phyloP scores from a whole-genome alignment of 2,797 vertebrate species.

The Tinamus major region DNA sequence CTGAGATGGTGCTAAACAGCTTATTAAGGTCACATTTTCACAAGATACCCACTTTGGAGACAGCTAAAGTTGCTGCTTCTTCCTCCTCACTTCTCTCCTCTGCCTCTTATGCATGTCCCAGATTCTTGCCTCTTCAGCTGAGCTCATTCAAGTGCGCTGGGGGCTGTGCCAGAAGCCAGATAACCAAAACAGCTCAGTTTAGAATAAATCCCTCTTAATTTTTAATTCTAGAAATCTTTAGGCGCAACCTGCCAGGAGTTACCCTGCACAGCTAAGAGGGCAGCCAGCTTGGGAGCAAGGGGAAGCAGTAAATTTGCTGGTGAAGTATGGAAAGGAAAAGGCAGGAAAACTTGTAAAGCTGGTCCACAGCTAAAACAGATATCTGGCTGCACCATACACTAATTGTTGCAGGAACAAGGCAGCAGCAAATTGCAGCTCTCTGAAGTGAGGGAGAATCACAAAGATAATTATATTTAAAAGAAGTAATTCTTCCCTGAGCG shows the following conservation, averaged over 20 bases:
- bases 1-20: neutral
- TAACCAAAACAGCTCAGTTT: neutral
- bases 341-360: neutral
- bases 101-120: neutral
- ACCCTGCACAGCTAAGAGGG: neutral
- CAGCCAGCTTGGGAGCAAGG: neutral
- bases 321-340: neutral
- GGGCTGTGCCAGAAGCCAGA: neutral
- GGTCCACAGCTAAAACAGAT: neutral
- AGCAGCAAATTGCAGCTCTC: neutral
- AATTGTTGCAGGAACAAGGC: neutral
- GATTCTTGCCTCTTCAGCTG: neutral
- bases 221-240: neutral
- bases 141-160: neutral
- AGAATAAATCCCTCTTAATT: neutral
- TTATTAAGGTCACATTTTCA: neutral
- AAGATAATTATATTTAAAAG: neutral
- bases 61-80: neutral
- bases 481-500: neutral
- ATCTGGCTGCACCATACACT: neutral
- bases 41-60: neutral
- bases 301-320: neutral
- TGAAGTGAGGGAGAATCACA: neutral
- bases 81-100: neutral
- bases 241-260: neutral